Evolutionary conservation across 2,888 invertebrate genomes (phyloP).

Genomic region (Agrochola circellaris): DNA sequence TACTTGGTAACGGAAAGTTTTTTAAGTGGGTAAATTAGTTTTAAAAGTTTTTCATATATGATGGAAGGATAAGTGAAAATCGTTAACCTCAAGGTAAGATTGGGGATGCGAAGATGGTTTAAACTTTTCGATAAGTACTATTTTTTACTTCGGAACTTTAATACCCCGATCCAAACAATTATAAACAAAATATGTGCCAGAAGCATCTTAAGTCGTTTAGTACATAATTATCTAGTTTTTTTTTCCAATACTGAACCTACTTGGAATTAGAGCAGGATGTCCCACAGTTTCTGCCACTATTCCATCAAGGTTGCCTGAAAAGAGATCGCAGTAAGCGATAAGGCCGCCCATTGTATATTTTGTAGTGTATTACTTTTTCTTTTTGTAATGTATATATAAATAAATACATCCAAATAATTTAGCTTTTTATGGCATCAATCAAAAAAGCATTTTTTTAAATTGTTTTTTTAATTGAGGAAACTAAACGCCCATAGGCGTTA

Average conservation of each 20-base stretch:
- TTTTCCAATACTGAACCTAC: neutral
- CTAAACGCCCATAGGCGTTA: too few relatives aligned
- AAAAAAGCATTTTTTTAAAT: neutral
- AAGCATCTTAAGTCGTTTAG: neutral
- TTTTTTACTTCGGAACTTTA: too few relatives aligned
- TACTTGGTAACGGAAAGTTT: slow-evolving; percentile 29
- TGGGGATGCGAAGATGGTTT: neutral
- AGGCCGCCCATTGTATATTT: too few relatives aligned
- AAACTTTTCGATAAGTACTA: neutral
- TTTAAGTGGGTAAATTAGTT: slow-evolving; percentile 42
- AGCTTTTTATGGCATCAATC: neutral
- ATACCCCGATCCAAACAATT: neutral
- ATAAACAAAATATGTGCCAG: neutral
- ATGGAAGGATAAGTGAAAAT: slow-evolving; percentile 5
- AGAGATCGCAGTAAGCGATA: too few relatives aligned
- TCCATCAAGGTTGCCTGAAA: too few relatives aligned
- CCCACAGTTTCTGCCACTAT: too few relatives aligned
- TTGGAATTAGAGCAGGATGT: neutral
- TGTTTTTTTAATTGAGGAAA: too few relatives aligned
- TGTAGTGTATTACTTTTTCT: too few relatives aligned
- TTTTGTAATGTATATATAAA: too few relatives aligned
- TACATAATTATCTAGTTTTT: too few relatives aligned
- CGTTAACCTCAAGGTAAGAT: neutral
- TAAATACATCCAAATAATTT: too few relatives aligned
- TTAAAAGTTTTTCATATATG: slow-evolving; percentile 7